Evolutionary conservation across 2,888 invertebrate species (phyloP).

Genomic region (Lithophane socia): DNA sequence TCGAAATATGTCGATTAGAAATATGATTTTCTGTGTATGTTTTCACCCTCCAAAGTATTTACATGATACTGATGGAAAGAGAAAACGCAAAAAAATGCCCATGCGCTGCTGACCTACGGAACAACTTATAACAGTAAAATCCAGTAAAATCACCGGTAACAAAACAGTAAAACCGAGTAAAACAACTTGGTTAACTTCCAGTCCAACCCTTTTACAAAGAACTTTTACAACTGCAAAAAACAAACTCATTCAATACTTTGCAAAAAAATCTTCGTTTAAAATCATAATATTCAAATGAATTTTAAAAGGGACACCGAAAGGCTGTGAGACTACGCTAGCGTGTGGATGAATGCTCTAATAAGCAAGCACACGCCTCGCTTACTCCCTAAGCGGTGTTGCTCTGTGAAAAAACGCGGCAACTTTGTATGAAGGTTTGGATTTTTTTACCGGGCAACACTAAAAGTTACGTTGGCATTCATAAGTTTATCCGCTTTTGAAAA

Average conservation of each 20-base stretch:
- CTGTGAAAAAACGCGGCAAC: constrained; percentile 56
- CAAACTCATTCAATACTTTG: background rate
- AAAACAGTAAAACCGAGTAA: background rate
- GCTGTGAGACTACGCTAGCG: constrained; percentile 45
- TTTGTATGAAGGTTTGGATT: constrained; percentile 19
- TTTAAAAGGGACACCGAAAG: constrained; percentile 52
- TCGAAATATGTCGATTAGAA: too few relatives aligned
- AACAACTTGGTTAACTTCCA: too few relatives aligned
- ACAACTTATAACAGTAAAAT: background rate
- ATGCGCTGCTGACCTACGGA: background rate
- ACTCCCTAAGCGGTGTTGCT: constrained; percentile 56
- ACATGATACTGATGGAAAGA: background rate
- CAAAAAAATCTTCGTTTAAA: constrained; percentile 40
- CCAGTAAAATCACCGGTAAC: background rate
- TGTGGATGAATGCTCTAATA: constrained; percentile 69
- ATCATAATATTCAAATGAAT: constrained; percentile 53
- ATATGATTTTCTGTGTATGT: background rate
- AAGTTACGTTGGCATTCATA: constrained; percentile 42
- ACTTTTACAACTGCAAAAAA: constrained; percentile 25
- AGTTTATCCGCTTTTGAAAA: constrained; percentile 19
- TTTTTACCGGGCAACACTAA: constrained; percentile 37
- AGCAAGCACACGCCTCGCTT: constrained; percentile 64
- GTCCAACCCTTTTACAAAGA: constrained; percentile 7
- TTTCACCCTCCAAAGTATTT: background rate
- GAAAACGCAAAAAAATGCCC: too few relatives aligned